phyloP scores from a whole-genome alignment of 2,797 vertebrate species.

The Karalla daura region DNA sequence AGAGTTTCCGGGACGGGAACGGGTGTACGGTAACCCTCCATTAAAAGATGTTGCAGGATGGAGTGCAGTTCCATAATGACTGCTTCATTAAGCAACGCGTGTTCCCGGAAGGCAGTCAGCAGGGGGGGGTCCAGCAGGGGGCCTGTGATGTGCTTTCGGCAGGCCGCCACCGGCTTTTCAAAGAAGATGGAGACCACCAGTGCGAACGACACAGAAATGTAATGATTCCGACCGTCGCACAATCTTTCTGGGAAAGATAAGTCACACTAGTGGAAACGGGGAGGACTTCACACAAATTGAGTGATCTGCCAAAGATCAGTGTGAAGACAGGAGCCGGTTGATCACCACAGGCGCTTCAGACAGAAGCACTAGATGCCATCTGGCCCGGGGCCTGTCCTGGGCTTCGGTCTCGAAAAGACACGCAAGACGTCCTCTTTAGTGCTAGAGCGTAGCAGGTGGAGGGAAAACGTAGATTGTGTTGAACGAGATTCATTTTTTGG shows the following conservation, averaged over 20 bases:
- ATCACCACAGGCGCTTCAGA: slow-evolving; percentile 52
- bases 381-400: slow-evolving; percentile 33
- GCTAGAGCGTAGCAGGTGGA: too few species aligned
- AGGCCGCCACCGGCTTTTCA: slow-evolving; percentile 21
- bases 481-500: too few species aligned
- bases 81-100: slow-evolving; percentile 38
- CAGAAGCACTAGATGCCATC: slow-evolving; percentile 29
- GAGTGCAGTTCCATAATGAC: slow-evolving; percentile 28
- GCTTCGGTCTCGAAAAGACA: slow-evolving; percentile 19
- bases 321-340: slow-evolving; percentile 43
- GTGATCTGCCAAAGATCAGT: slow-evolving; percentile 43
- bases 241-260: background rate
- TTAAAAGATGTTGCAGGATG: slow-evolving; percentile 19
- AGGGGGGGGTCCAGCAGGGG: slow-evolving; percentile 21
- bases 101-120: slow-evolving; percentile 37
- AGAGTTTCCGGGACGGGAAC: background rate
- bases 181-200: slow-evolving; percentile 11
- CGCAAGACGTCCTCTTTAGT: background rate
- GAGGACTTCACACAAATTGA: slow-evolving; percentile 25
- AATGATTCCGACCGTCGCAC: slow-evolving; percentile 7
- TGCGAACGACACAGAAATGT: slow-evolving; percentile 6
- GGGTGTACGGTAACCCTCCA: background rate
- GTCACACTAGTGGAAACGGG: slow-evolving; percentile 7
- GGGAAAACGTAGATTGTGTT: too few species aligned
- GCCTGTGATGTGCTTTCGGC: slow-evolving; percentile 33